Conservation (phyloP, 2,888 invertebrate species). For the Cephalotes varians region DNA sequence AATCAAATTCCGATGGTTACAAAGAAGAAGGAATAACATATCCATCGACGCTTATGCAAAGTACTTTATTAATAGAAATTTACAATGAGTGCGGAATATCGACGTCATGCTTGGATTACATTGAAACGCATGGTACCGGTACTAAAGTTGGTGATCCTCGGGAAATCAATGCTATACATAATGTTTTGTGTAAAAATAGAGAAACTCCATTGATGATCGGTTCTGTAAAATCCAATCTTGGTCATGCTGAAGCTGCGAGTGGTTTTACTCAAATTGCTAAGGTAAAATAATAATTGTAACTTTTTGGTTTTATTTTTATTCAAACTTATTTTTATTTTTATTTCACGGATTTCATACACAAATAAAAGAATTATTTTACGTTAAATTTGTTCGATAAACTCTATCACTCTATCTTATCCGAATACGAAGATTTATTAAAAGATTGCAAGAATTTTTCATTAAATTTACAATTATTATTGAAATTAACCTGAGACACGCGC, state of each 20-base stretch:
- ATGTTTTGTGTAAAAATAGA: background rate
- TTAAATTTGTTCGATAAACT: too few relatives aligned
- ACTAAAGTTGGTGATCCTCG: background rate
- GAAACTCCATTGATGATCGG: background rate
- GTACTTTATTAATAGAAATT: background rate
- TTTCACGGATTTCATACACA: too few relatives aligned
- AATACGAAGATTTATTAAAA: too few relatives aligned
- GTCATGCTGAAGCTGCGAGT: background rate
- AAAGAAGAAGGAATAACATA: background rate
- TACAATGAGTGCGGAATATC: background rate
- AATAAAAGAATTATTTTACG: too few relatives aligned
- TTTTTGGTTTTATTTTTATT: too few relatives aligned
- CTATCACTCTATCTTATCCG: too few relatives aligned
- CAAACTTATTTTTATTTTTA: too few relatives aligned
- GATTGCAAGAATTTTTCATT: too few relatives aligned
- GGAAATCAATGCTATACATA: background rate
- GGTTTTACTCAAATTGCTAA: background rate
- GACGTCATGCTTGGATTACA: background rate
- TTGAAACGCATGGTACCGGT: background rate
- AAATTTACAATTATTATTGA: too few relatives aligned
- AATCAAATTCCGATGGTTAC: background rate
- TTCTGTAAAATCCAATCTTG: background rate
- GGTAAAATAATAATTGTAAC: background rate
- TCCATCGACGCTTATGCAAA: background rate
- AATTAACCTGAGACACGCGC: too few relatives aligned